Conservation (phyloP, 2,888 invertebrate genomes). For the Nysson spinosus region DNA sequence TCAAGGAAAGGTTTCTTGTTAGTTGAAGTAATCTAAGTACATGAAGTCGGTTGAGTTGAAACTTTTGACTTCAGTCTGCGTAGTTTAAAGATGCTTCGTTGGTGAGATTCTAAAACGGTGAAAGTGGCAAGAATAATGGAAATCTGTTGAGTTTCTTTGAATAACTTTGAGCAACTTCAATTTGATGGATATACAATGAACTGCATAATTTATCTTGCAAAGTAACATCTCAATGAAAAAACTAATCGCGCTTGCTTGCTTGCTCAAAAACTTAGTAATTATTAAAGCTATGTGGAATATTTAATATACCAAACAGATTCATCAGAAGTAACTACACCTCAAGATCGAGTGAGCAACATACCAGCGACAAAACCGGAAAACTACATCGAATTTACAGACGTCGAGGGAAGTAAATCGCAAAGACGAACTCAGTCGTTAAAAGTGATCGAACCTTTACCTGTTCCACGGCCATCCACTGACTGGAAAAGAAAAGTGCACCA, state of each 20-base stretch:
- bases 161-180: too few species aligned
- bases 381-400: conserved; percentile 34
- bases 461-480: conserved; percentile 66
- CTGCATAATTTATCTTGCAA: too few species aligned
- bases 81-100: too few species aligned
- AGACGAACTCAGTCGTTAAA: conserved; percentile 59
- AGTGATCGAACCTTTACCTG: conserved; percentile 73
- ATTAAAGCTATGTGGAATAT: conserved; percentile 1
- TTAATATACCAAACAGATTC: conserved; percentile 49
- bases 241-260: background rate
- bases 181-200: too few species aligned
- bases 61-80: too few species aligned
- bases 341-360: conserved; percentile 58
- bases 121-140: too few species aligned
- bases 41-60: too few species aligned
- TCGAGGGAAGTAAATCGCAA: conserved; percentile 39
- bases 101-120: too few species aligned
- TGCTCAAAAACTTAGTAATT: background rate
- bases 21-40: too few species aligned
- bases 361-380: conserved; percentile 43
- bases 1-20: too few species aligned
- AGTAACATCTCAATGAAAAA: background rate
- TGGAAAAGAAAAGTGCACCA: conserved; percentile 66
- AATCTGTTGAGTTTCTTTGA: too few species aligned
- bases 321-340: conserved; percentile 43